Conservation (phyloP, 2,888 invertebrate species). For the Euproctis similis region DNA sequence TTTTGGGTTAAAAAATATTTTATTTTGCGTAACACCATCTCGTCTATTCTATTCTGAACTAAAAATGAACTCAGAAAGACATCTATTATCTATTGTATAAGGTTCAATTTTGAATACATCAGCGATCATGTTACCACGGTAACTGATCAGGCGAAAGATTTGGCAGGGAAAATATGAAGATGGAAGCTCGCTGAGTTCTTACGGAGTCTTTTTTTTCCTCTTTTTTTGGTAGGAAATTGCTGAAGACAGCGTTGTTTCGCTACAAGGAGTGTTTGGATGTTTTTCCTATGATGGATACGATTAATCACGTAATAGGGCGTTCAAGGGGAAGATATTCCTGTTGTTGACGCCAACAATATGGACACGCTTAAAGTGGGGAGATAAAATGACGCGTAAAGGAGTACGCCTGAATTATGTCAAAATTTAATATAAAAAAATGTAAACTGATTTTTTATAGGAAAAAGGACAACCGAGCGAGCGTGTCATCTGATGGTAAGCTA, state of each 20-base stretch:
- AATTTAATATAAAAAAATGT: too few relatives aligned
- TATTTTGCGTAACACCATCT: conserved; percentile 28
- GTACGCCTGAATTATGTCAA: too few relatives aligned
- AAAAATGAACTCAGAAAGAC: too few relatives aligned
- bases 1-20: conserved; percentile 31
- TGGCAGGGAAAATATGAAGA: conserved; percentile 38
- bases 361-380: neutral
- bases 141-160: conserved; percentile 30
- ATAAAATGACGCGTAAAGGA: neutral
- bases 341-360: conserved; percentile 10
- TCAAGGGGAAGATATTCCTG: conserved; percentile 19
- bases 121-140: conserved; percentile 14
- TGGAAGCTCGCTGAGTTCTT: conserved; percentile 31
- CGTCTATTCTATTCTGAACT: conserved; percentile 14
- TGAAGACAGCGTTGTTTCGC: conserved; percentile 26
- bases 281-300: conserved; percentile 26
- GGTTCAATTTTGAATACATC: neutral
- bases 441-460: too few relatives aligned
- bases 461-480: too few relatives aligned
- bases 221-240: conserved; percentile 35
- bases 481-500: too few relatives aligned
- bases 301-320: conserved; percentile 26
- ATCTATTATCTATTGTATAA: too few relatives aligned
- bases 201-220: too few relatives aligned
- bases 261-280: conserved; percentile 21